A percentile compares a stretch with the other conserved stretches of the same genome.
phyloP scores from a whole-genome alignment of 2,888 invertebrate species.

The Thecophora atra region DNA sequence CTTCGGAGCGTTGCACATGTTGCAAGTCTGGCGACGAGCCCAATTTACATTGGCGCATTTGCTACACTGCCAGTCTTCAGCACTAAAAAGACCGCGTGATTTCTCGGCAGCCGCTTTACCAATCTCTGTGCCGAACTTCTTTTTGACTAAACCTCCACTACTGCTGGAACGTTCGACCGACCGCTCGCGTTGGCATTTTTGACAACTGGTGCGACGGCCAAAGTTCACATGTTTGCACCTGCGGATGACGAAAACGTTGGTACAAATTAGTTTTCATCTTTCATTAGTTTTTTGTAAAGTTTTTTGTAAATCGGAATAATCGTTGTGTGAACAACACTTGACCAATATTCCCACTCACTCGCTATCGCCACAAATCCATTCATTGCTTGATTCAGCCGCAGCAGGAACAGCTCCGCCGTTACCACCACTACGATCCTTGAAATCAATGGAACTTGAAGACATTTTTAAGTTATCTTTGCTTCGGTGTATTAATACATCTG shows the following conservation, averaged over 20 bases:
- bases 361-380: slow-evolving; percentile 59
- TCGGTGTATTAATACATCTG: too few relatives aligned
- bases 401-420: slow-evolving; percentile 38
- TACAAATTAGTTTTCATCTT: slow-evolving; percentile 44
- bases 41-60: slow-evolving; percentile 99
- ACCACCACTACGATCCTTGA: slow-evolving; percentile 10
- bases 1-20: slow-evolving; percentile 98
- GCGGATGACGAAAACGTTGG: slow-evolving; percentile 49
- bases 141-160: slow-evolving; percentile 62
- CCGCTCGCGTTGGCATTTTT: slow-evolving; percentile 74
- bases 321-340: slow-evolving; percentile 44
- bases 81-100: slow-evolving; percentile 82
- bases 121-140: slow-evolving; percentile 93
- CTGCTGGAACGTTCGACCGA: slow-evolving; percentile 50
- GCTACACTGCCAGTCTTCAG: slow-evolving; percentile 99
- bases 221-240: slow-evolving; percentile 94
- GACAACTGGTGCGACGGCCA: slow-evolving; percentile 88
- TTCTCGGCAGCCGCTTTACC: slow-evolving; percentile 99
- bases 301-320: neutral
- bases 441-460: slow-evolving; percentile 42
- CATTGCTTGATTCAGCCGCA: slow-evolving; percentile 46
- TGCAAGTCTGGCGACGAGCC: slow-evolving; percentile 92
- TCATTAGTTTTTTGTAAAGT: neutral
- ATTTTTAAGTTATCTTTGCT: slow-evolving; percentile 34
- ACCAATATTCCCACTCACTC: slow-evolving; percentile 61